phyloP scores from a whole-genome alignment of 1,140 invertebrate genomes.

The Drosophila hydei region DNA sequence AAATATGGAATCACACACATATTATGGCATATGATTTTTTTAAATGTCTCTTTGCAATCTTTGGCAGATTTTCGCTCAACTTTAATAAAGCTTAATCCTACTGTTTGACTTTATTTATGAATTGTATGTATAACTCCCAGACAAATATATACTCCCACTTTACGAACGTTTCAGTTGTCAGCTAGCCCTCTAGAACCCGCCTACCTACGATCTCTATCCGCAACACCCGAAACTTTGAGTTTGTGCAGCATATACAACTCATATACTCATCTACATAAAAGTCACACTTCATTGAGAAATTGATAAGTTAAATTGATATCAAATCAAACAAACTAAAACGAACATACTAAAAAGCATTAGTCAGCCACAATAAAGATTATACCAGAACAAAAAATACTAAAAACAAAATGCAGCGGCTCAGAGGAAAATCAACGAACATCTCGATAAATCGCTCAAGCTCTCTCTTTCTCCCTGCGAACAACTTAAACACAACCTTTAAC shows the following conservation, averaged over 20 bases:
- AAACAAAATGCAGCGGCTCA: conserved; percentile 8
- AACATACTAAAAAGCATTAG: conserved; percentile 55
- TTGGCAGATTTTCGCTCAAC: conserved; percentile 24
- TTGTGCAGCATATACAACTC: conserved; percentile 57
- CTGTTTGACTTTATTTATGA: conserved; percentile 43
- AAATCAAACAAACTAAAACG: conserved; percentile 47
- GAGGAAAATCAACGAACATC: conserved; percentile 1
- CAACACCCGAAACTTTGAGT: conserved; percentile 40
- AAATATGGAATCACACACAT: too few species aligned
- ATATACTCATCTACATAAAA: conserved; percentile 59
- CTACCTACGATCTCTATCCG: not conserved
- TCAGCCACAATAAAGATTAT: conserved; percentile 2
- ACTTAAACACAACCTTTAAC: conserved; percentile 26
- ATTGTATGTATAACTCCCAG: conserved; percentile 32
- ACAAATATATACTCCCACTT: conserved; percentile 25
- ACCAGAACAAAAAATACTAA: conserved; percentile 13
- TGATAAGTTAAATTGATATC: conserved; percentile 18
- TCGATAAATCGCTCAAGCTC: conserved; percentile 1
- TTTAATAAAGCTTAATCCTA: conserved; percentile 36
- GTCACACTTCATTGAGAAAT: conserved; percentile 65
- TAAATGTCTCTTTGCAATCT: too few species aligned
- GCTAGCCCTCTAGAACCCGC: not conserved
- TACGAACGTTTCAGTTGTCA: conserved; percentile 36
- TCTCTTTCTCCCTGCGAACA: conserved; percentile 16
- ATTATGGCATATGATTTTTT: too few species aligned